A percentile compares a stretch with the other conserved stretches of the same genome.
Evolutionary conservation across 2,888 invertebrate species (phyloP).

Genomic region (Philereme transversata): DNA sequence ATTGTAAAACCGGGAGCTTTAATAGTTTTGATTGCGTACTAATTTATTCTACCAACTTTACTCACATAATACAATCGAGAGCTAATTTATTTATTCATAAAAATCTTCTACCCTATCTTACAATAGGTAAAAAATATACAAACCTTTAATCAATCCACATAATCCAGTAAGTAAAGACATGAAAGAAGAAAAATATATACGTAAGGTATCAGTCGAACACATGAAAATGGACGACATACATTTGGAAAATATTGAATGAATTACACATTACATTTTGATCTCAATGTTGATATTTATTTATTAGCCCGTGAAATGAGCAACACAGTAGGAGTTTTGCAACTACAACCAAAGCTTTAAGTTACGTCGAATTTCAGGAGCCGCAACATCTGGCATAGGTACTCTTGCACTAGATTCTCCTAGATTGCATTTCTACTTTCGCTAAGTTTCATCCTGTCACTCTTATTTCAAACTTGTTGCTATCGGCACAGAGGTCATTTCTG

Average conservation of each 20-base stretch:
- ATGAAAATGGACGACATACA: background rate
- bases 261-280: no score
- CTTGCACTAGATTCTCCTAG: slow-evolving; percentile 63
- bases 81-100: background rate
- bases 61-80: background rate
- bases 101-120: background rate
- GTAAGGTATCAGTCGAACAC: background rate
- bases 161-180: slow-evolving; percentile 20
- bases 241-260: background rate
- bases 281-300: slow-evolving; percentile 27
- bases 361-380: slow-evolving; percentile 75
- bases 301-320: slow-evolving; percentile 45
- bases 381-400: slow-evolving; percentile 74
- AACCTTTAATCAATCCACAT: slow-evolving; percentile 26
- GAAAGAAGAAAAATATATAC: slow-evolving; percentile 20
- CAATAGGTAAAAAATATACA: slow-evolving; percentile 2
- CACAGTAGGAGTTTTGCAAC: slow-evolving; percentile 47
- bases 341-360: slow-evolving; percentile 72
- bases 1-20: slow-evolving; percentile 50
- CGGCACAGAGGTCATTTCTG: slow-evolving; percentile 44
- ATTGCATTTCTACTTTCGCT: slow-evolving; percentile 71
- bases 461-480: slow-evolving; percentile 20
- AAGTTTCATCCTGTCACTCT: slow-evolving; percentile 9
- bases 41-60: slow-evolving; percentile 4
- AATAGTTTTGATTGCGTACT: slow-evolving; percentile 44